phyloP scores from a whole-genome alignment of 1,140 invertebrate species.

The Tetranychus urticae region DNA sequence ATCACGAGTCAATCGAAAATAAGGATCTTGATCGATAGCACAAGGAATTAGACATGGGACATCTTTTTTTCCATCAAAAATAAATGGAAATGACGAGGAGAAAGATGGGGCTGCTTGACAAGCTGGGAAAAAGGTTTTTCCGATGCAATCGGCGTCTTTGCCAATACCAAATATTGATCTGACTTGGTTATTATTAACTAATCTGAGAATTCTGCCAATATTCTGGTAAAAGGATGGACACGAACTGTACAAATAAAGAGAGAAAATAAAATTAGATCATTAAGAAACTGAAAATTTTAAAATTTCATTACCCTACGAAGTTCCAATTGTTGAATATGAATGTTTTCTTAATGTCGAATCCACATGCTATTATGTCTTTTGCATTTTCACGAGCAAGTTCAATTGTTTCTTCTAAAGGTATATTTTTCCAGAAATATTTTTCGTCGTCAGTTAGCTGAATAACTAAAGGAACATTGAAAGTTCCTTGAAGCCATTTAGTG shows the following conservation, averaged over 20 bases:
- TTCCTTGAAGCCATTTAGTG: constrained; percentile 90
- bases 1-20: constrained; percentile 94
- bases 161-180: constrained; percentile 86
- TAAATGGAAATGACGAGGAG: constrained; percentile 79
- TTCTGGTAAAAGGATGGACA: constrained; percentile 76
- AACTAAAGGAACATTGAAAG: constrained; percentile 84
- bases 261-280: constrained; percentile 3
- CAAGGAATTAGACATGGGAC: constrained; percentile 85
- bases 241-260: constrained; percentile 28
- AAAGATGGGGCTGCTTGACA: constrained; percentile 88
- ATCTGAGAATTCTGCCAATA: constrained; percentile 44
- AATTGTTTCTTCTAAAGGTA: constrained; percentile 66
- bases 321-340: constrained; percentile 91
- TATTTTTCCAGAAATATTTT: constrained; percentile 90
- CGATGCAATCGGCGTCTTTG: constrained; percentile 61
- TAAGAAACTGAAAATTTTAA: neutral
- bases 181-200: constrained; percentile 81
- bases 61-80: constrained; percentile 56
- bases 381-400: constrained; percentile 69
- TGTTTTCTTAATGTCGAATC: constrained; percentile 86
- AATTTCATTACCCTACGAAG: constrained; percentile 59
- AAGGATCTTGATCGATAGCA: constrained; percentile 98
- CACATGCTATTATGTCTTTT: constrained; percentile 93
- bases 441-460: constrained; percentile 97
- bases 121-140: constrained; percentile 89